phyloP scores from a whole-genome alignment of 2,113 vertebrate genomes.

The Eolophus roseicapilla region DNA sequence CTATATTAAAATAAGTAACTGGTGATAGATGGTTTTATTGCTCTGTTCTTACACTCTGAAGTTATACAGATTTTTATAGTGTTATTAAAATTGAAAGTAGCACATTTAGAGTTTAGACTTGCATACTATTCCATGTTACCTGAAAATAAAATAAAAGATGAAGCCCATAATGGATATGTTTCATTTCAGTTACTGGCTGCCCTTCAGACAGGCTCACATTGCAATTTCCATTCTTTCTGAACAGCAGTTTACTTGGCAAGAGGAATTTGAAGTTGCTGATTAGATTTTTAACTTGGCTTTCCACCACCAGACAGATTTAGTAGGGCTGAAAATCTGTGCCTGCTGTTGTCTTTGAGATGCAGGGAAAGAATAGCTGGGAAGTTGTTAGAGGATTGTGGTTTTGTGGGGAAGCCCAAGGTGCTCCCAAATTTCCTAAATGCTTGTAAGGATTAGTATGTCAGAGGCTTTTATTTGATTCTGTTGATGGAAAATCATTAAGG shows the following conservation, averaged over 20 bases:
- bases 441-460: not conserved
- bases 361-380: not conserved
- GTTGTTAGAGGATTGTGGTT: not conserved
- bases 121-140: not conserved
- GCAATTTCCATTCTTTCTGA: not conserved
- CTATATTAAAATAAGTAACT: not conserved
- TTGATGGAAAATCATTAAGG: not conserved
- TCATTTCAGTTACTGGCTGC: not conserved
- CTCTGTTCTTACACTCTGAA: not conserved
- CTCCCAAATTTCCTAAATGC: not conserved
- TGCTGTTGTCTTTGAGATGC: not conserved
- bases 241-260: not conserved
- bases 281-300: not conserved
- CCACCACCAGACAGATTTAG: not conserved
- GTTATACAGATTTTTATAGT: not conserved
- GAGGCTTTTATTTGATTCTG: not conserved
- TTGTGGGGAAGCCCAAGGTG: not conserved
- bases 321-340: not conserved
- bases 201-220: not conserved
- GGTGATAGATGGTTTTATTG: not conserved
- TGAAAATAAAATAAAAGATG: not conserved
- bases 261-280: not conserved
- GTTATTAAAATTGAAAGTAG: not conserved
- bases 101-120: not conserved
- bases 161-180: not conserved